Evolutionary conservation across 2,888 invertebrate genomes (phyloP), one percentile per base, ranked within the genome.

Genomic region (Caenorhabditis sp.): DNA sequence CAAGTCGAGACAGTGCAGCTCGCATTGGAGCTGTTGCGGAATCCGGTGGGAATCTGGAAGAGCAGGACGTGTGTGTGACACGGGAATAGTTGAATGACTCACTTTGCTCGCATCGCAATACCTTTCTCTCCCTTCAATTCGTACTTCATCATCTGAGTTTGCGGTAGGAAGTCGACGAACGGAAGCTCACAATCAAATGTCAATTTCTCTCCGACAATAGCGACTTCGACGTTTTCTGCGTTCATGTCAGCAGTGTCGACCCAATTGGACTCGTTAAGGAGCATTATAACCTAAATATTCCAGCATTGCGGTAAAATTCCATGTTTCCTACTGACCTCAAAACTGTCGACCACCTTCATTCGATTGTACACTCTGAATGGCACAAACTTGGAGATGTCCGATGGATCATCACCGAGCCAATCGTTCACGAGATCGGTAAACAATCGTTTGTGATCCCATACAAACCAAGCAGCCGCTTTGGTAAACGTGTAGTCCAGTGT

Each of bases 201-300:
- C 22, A 83, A 50, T 40, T 83, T 80, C 22, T 86, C 80, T 53
- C 82, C 85, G 13, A 87, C 88, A 26, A 90, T 85, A 3, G 90
- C 89, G 3, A 85, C 85, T 64, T 87, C 87, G 32, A 88, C 81
- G 67, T 91, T 91, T 58, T 91, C 89, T 18, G 87, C 86, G 18
- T 83, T 80, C 53, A 71, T 81, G 18, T 83, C 86, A 11, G 82
- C 85, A 90, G 98, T 98, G 93, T 99, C 98, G 87, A 99, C 95
- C 99, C 98, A 99, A 93, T 99, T 99, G 92, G 96, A 96, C 92
- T 98, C 96, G 93, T 98, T 99, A 90, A 96, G 95, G 18, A 96
- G 93, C 51, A 97, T 96, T 0, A 98, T 94, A 18, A 99, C 94
- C 93, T 99, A 97, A 93, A 62, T 37, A 24, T 9, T 24, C 9